phyloP scores from a whole-genome alignment of 2,797 vertebrate species.

The Chloroceryle amazona region DNA sequence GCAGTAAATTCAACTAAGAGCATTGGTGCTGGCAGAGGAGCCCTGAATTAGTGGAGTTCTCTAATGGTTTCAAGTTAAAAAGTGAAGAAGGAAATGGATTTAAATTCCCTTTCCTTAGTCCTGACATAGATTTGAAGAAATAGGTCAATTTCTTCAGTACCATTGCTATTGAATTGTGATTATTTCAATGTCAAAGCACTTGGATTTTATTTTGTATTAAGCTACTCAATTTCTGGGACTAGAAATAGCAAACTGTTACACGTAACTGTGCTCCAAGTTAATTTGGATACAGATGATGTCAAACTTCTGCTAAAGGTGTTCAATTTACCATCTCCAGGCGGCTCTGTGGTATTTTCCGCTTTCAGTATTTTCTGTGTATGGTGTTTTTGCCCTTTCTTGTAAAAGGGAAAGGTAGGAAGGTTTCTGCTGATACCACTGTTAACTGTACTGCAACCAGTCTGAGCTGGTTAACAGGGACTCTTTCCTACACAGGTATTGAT shows the following conservation, averaged over 20 bases:
- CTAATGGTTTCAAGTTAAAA: neutral
- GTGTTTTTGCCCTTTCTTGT: neutral
- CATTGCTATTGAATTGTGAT: neutral
- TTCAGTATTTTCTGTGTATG: neutral
- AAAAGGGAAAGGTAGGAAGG: neutral
- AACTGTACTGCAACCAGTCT: neutral
- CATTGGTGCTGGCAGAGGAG: neutral
- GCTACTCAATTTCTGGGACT: neutral
- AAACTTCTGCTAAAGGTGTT: neutral
- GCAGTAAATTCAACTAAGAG: neutral
- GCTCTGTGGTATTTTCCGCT: neutral
- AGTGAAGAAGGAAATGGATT: neutral
- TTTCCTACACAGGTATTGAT: constrained; percentile 88
- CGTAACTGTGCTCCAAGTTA: neutral
- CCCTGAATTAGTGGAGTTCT: neutral
- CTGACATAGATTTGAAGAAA: neutral
- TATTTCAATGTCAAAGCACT: neutral
- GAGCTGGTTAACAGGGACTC: neutral
- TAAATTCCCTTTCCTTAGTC: neutral
- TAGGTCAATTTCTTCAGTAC: neutral
- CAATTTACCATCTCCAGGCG: neutral
- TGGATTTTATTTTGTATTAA: neutral
- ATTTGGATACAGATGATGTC: neutral
- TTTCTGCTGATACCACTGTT: neutral
- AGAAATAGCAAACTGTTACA: neutral